These are phyloP conservation scores for Apotomis capreana DNA, from an alignment of 2,888 invertebrate genomes.

Conservation along the genomic window DNA sequence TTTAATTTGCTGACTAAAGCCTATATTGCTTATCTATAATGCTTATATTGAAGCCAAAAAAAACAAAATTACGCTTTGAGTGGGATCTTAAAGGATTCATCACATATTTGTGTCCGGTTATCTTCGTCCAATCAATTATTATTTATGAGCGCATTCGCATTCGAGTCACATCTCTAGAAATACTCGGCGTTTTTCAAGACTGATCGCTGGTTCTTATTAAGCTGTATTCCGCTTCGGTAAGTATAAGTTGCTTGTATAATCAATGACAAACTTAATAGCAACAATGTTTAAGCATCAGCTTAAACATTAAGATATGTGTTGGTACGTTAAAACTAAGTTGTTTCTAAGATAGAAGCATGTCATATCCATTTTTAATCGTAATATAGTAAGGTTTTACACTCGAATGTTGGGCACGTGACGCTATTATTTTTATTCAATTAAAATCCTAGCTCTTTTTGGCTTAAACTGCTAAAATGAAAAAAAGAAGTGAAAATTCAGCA, in stretches of 20 bases:
- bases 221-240: conserved; percentile 1
- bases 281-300: not conserved
- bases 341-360: not conserved
- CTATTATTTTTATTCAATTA: no score
- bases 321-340: not conserved
- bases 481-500: no score
- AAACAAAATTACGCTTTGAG: no score
- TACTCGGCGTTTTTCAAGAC: not conserved
- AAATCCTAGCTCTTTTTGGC: no score
- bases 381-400: no score
- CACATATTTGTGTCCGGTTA: not conserved
- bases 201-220: not conserved
- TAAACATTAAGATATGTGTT: not conserved
- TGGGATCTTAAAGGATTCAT: not conserved
- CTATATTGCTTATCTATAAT: no score
- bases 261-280: conserved; percentile 6
- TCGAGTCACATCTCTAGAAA: not conserved
- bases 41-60: no score
- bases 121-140: not conserved
- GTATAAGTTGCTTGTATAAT: conserved; percentile 20
- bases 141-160: not conserved
- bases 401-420: no score
- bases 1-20: no score
- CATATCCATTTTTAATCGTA: no score
- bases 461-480: no score